A percentile compares a stretch with the other conserved stretches of the same genome.
Evolutionary conservation across 2,797 vertebrate species (phyloP).

Genomic region (Lycodopsis pacificus): DNA sequence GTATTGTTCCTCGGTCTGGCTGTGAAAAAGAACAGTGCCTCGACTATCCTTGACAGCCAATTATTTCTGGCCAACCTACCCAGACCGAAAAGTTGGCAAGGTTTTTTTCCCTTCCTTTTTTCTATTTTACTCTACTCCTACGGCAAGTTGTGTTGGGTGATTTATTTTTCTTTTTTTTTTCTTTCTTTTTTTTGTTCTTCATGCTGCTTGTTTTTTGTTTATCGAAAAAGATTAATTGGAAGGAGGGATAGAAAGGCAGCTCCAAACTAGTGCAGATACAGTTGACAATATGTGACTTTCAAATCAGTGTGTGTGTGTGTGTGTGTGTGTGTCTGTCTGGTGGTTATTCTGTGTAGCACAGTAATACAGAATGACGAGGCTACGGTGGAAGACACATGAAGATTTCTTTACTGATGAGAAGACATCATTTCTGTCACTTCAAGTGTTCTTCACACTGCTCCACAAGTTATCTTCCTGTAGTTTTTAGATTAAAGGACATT

Average conservation of each 20-base stretch:
- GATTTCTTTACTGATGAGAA: slow-evolving; percentile 29
- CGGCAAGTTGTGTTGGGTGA: slow-evolving; percentile 29
- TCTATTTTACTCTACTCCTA: slow-evolving; percentile 37
- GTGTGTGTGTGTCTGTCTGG: slow-evolving; percentile 1
- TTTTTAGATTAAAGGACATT: slow-evolving; percentile 29
- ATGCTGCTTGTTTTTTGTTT: slow-evolving; percentile 67
- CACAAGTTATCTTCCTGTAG: slow-evolving; percentile 9
- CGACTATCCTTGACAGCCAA: slow-evolving; percentile 81
- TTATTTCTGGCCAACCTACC: slow-evolving; percentile 84
- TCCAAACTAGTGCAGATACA: slow-evolving; percentile 49
- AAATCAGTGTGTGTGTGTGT: slow-evolving; percentile 33
- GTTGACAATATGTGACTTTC: slow-evolving; percentile 59
- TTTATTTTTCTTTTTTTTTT: slow-evolving; percentile 40
- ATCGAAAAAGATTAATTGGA: slow-evolving; percentile 74
- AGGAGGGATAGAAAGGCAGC: slow-evolving; percentile 50
- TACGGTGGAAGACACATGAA: slow-evolving; percentile 10
- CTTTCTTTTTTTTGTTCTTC: slow-evolving; percentile 52
- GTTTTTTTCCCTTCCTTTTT: slow-evolving; percentile 44
- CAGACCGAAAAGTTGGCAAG: slow-evolving; percentile 72
- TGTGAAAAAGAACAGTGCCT: slow-evolving; percentile 73
- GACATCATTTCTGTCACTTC: slow-evolving; percentile 29
- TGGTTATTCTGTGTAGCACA: slow-evolving; percentile 27
- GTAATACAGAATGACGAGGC: slow-evolving; percentile 28
- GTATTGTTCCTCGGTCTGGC: slow-evolving; percentile 68
- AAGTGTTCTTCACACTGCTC: slow-evolving; percentile 9